phyloP scores from a whole-genome alignment of 1,140 invertebrate species.

The Penaeus chinensis region DNA sequence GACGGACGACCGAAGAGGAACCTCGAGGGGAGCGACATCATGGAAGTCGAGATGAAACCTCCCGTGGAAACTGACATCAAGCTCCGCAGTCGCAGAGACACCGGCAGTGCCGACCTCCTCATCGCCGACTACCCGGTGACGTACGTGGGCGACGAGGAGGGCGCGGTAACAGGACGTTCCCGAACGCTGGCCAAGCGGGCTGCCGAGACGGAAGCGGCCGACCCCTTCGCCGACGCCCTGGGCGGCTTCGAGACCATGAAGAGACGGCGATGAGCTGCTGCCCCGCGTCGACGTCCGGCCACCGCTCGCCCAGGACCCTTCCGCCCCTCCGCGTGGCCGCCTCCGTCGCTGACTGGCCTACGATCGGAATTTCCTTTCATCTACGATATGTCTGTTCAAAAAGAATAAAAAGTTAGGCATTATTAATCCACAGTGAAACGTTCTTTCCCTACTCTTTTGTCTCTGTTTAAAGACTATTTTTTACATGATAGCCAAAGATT shows the following conservation, averaged over 20 bases:
- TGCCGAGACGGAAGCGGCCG: constrained; percentile 65
- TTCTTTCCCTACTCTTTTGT: too few species aligned
- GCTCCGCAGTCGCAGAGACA: constrained; percentile 18
- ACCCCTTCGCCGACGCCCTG: constrained; percentile 70
- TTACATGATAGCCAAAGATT: too few species aligned
- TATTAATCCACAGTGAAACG: too few species aligned
- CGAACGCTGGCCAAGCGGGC: constrained; percentile 68
- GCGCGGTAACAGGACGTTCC: constrained; percentile 64
- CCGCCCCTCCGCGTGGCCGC: neutral
- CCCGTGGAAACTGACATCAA: constrained; percentile 23
- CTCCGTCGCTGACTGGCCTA: neutral
- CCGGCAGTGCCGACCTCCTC: constrained; percentile 67
- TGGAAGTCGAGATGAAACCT: constrained; percentile 41
- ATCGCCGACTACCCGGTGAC: constrained; percentile 70
- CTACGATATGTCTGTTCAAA: neutral
- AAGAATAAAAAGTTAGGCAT: neutral
- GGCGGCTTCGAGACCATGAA: constrained; percentile 71
- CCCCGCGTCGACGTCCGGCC: neutral
- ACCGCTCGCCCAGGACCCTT: neutral
- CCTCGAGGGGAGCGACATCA: constrained; percentile 21
- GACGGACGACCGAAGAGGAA: constrained; percentile 39
- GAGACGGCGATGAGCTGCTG: constrained; percentile 62
- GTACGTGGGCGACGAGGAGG: constrained; percentile 70
- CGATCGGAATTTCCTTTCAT: neutral
- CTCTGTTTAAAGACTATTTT: too few species aligned